A percentile compares a stretch with the other conserved stretches of the same genome.
These are phyloP conservation scores for Beaufortia kweichowensis DNA, from an alignment of 2,113 vertebrate genomes.

Conservation along the genomic window DNA sequence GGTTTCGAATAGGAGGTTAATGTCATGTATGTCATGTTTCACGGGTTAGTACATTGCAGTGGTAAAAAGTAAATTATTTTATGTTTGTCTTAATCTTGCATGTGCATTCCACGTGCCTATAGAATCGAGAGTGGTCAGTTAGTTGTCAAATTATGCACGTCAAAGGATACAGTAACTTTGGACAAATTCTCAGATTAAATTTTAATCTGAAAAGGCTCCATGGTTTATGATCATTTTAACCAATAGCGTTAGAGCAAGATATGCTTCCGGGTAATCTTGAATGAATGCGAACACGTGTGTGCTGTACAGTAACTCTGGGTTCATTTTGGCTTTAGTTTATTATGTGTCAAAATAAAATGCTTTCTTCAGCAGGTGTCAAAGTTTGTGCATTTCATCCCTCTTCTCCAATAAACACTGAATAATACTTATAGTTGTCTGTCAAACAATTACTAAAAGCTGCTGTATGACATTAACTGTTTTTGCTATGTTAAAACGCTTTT, in stretches of 20 bases:
- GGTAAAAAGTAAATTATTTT: neutral
- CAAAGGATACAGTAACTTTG: neutral
- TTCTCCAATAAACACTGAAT: neutral
- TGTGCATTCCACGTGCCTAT: too few species aligned
- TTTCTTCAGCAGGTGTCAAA: neutral
- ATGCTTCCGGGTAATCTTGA: conserved; percentile 29
- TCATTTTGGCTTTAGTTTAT: neutral
- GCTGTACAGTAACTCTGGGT: neutral
- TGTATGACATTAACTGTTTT: neutral
- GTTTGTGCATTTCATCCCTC: neutral
- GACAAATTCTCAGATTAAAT: neutral
- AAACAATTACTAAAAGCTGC: neutral
- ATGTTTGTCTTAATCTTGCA: neutral
- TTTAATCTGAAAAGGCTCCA: neutral
- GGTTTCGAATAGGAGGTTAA: neutral
- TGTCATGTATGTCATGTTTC: too few species aligned
- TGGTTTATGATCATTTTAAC: neutral
- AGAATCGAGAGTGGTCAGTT: neutral
- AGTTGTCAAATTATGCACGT: neutral
- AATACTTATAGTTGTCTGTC: neutral
- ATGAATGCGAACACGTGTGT: neutral
- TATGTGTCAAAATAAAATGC: neutral
- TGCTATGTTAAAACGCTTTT: neutral
- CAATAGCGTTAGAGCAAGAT: neutral
- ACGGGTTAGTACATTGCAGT: neutral